Base-by-base conservation (phyloP, 1,140 invertebrate species). In the Pollicipes pollicipes region DNA sequence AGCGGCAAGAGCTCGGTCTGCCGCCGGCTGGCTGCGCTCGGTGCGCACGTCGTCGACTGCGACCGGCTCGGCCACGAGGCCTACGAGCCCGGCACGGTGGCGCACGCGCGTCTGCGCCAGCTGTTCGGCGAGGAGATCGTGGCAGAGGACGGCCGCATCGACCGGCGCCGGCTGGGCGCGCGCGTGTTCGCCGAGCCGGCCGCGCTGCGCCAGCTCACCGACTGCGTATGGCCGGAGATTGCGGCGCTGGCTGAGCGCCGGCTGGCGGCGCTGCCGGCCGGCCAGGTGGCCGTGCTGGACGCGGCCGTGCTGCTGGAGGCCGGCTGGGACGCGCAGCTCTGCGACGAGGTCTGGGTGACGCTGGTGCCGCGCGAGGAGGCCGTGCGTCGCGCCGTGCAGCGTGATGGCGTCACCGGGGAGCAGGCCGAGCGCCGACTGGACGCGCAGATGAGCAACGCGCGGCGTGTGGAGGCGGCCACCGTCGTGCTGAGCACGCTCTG, bases 1-100 rank as follows among this genome's bases (percentile, higher is more conserved):
- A 95, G 92, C 80, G 97, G 96, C 0, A 99, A 99, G 81, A 90
- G 91, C 68, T 88, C 86, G 71, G 88, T 98, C 75, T 85, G 87
- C 24, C 82, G 87, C 72, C 84, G 84, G 73, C 80, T 93, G 45
- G 78, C 84, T 75, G 81, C 82, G 63, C 81, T 93, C 71, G 93
- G 93, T 8, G 91, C 91, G 32, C 85, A 84, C 27, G 80, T 91
- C 64, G 86, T 99, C 0, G 89, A 97, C 80, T 97, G 94, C 83
- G 97, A 99, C 83, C 84, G 86, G 79, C 80, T 98, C 68, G 96
- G 89, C 0, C 96, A 99, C 78, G 80, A 88, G 72, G 82, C 95
- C 0, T 98, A 98, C 78, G 83, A 84, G 76, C 85, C 86, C n/a
- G 90, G 88, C 0, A 85, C 86, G 69, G 80, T 83, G n/a, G 87